These are phyloP conservation scores for Caerostris darwini DNA, from an alignment of 1,140 invertebrate species.

Conservation along the genomic window DNA sequence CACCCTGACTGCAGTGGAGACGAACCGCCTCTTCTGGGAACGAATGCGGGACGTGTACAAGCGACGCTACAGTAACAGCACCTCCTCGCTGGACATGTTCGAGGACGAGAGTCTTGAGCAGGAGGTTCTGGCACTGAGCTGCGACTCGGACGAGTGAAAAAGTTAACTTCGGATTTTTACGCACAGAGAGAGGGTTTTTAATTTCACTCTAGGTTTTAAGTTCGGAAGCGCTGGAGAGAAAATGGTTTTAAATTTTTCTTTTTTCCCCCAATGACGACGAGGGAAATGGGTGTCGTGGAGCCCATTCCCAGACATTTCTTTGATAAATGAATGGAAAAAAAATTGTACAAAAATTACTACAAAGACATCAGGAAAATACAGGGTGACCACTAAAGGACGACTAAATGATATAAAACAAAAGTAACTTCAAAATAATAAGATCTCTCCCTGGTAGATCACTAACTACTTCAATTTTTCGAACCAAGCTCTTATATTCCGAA, in stretches of 20 bases:
- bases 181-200: background rate
- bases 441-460: too few species aligned
- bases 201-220: background rate
- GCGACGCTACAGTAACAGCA: slow-evolving; percentile 77
- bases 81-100: slow-evolving; percentile 77
- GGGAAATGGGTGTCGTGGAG: background rate
- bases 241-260: background rate
- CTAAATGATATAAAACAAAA: too few species aligned
- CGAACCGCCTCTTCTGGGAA: slow-evolving; percentile 81
- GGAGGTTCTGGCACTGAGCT: slow-evolving; percentile 73
- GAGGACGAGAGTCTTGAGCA: slow-evolving; percentile 76
- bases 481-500: too few species aligned
- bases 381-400: too few species aligned
- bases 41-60: slow-evolving; percentile 79
- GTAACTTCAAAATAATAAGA: too few species aligned
- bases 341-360: background rate
- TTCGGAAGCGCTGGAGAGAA: background rate
- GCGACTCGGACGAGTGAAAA: slow-evolving; percentile 46
- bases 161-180: background rate
- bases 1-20: slow-evolving; percentile 80
- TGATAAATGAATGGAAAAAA: background rate
- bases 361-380: too few species aligned
- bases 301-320: background rate
- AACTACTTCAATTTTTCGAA: too few species aligned
- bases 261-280: background rate